Evolutionary conservation across 2,113 vertebrate species (phyloP), one percentile per base, ranked within the genome.

Genomic region (Oryzias curvinotus): DNA sequence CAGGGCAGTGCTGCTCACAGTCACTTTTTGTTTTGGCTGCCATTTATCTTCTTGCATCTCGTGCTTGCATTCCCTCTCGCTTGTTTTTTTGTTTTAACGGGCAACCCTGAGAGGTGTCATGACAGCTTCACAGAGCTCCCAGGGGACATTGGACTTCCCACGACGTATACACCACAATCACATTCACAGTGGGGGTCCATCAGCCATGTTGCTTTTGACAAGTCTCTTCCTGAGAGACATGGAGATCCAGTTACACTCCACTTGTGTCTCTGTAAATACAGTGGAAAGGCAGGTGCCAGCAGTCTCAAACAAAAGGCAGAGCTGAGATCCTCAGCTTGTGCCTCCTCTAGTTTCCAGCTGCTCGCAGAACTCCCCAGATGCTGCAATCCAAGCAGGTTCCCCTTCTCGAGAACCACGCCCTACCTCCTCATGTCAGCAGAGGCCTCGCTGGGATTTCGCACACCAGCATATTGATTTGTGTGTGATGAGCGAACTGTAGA

Each of bases 131-230:
- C 67, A 72, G 57, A 14, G 6, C 44, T 73, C 78, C 66, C 68
- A 10, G 5, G 48, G 17, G 45, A 78, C 41, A 36, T 47, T 58
- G 75, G 70, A 67, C 77, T 60, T 69, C 59, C 69, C 30, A 3
- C 13, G 23, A 71, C 69, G 79, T 71, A 66, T 26, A 67, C 65
- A 67, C n/a, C 30, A 67, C 68, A 78, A 62, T 76, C 81, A 68
- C 54, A 10, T 72, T 58, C 62, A 17, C 78, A 67, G 78, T 16
- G 21, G 72, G 62, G 75, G 60, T 66, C 66, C 65, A 52, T 51
- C 49, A 73, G 72, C 62, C 72, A 66, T 19, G 81, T 73, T 77
- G 71, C 62, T 78, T 80, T 77, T 85, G 75, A 85, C 78, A 82
- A 46, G 3, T 62, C 48, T 28, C 57, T 55, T 73, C 80, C 56